phyloP scores from a whole-genome alignment of 2,888 invertebrate species.

The Holacanthella duospinosa region DNA sequence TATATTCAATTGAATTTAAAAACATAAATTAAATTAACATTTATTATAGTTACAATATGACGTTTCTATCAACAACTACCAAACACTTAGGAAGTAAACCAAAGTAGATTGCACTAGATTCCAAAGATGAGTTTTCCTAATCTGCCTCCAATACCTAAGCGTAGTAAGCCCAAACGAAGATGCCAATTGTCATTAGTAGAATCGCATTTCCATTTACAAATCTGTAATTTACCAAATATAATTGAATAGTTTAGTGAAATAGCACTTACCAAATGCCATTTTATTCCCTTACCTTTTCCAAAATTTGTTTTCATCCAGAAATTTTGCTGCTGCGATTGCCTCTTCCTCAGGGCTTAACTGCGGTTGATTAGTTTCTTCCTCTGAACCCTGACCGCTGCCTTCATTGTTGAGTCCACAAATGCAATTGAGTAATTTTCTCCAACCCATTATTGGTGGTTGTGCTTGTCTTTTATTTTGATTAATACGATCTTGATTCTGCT shows the following conservation, averaged over 20 bases:
- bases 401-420: slow-evolving; percentile 33
- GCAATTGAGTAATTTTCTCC: slow-evolving; percentile 25
- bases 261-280: neutral
- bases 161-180: slow-evolving; percentile 37
- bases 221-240: slow-evolving; percentile 21
- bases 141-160: slow-evolving; percentile 17
- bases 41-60: too few species aligned
- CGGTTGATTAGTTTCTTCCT: slow-evolving; percentile 9
- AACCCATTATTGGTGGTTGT: neutral
- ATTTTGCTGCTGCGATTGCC: slow-evolving; percentile 37
- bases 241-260: slow-evolving; percentile 5
- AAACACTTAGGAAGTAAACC: neutral
- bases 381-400: slow-evolving; percentile 15
- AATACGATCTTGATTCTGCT: neutral
- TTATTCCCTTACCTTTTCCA: slow-evolving; percentile 36
- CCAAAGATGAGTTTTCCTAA: neutral
- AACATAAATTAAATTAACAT: too few species aligned
- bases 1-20: too few species aligned
- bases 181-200: slow-evolving; percentile 33
- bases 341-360: slow-evolving; percentile 36
- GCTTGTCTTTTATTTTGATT: neutral
- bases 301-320: slow-evolving; percentile 40
- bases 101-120: neutral
- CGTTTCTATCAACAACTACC: too few species aligned
- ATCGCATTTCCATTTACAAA: slow-evolving; percentile 38